Evolutionary conservation across 2,797 vertebrate species (phyloP).

Genomic region (Graptemys geographica): DNA sequence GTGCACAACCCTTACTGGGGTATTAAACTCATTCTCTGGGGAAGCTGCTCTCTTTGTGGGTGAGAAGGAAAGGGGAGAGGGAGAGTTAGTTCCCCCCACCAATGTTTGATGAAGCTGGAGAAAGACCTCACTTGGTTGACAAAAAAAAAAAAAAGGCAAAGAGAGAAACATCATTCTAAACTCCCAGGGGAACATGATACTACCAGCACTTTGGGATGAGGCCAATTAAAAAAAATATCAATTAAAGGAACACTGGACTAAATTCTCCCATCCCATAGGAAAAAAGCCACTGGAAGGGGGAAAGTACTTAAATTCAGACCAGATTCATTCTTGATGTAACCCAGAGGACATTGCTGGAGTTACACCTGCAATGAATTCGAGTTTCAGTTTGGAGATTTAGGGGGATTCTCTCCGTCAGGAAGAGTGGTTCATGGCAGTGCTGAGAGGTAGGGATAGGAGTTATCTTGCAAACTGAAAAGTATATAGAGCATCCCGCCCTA

Average conservation of each 20-base stretch:
- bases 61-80: neutral
- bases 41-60: slow-evolving; percentile 5
- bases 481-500: neutral
- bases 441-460: neutral
- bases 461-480: neutral
- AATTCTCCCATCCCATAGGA: neutral
- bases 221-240: neutral
- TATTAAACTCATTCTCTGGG: neutral
- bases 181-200: too few relatives aligned
- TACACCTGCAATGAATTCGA: neutral
- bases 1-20: neutral
- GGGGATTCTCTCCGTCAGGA: neutral
- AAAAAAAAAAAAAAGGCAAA: neutral
- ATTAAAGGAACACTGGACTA: neutral
- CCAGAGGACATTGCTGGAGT: neutral
- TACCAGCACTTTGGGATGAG: neutral
- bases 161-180: neutral
- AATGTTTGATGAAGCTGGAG: neutral
- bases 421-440: neutral
- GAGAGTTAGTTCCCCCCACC: neutral
- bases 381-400: neutral
- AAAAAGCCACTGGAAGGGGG: neutral
- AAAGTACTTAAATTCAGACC: neutral
- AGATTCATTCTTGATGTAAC: neutral
- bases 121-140: slow-evolving; percentile 7